Conservation (phyloP, 2,113 vertebrate genomes). For the Nothocercus nigrocapillus region DNA sequence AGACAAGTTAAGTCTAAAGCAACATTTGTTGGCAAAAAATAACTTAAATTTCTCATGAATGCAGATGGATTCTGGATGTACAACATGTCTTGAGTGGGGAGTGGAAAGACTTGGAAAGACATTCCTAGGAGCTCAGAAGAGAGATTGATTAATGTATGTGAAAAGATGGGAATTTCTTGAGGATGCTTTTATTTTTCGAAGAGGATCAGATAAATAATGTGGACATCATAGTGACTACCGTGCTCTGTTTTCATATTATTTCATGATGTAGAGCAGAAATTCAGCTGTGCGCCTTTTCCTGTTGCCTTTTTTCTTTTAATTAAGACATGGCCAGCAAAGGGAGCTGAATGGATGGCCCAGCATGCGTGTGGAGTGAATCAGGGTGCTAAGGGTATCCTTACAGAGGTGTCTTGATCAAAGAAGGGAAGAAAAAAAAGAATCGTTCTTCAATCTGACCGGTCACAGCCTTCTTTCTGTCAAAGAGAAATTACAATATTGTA, state of each 20-base stretch:
- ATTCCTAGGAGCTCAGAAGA: background rate
- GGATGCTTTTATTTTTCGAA: background rate
- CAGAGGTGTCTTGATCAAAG: background rate
- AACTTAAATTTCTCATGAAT: background rate
- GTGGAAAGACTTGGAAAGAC: background rate
- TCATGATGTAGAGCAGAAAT: background rate
- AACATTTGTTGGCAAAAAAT: background rate
- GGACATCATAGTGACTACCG: background rate
- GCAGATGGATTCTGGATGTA: background rate
- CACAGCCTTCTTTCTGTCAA: background rate
- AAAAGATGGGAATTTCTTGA: background rate
- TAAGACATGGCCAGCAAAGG: background rate
- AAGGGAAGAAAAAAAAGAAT: background rate
- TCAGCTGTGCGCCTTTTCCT: background rate
- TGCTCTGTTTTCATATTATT: background rate
- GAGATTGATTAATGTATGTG: background rate
- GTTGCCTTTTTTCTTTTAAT: background rate
- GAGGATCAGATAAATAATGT: background rate
- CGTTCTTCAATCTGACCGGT: background rate
- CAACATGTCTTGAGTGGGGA: background rate
- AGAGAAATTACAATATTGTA: background rate
- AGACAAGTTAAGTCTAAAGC: background rate
- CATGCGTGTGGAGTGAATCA: background rate
- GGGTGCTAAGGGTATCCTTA: background rate
- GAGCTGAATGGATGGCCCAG: background rate